Evolutionary conservation across 1,140 invertebrate species (phyloP).

Genomic region (Saccostrea glomerata): DNA sequence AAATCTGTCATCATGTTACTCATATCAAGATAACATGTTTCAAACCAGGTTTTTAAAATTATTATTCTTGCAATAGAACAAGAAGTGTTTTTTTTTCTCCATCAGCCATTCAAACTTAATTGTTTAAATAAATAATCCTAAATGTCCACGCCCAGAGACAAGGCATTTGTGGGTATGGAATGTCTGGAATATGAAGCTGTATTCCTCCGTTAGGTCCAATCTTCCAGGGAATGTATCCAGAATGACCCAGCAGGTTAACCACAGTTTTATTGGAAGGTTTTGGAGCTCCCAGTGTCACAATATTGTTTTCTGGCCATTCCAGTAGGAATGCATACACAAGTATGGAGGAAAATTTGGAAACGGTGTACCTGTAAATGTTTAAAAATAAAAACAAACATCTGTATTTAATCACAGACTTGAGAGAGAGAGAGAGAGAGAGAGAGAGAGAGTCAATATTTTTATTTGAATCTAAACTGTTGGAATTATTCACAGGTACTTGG

Average conservation of each 20-base stretch:
- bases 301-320: constrained; percentile 56
- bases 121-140: constrained; percentile 41
- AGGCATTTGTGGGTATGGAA: constrained; percentile 59
- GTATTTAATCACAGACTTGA: background rate
- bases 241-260: constrained; percentile 56
- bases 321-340: constrained; percentile 57
- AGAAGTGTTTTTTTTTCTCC: background rate
- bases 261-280: constrained; percentile 19
- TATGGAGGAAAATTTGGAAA: background rate
- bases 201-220: constrained; percentile 49
- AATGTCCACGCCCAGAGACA: constrained; percentile 69
- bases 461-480: too few relatives aligned
- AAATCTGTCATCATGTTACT: too few relatives aligned
- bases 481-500: too few relatives aligned
- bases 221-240: constrained; percentile 36
- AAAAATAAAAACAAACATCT: background rate
- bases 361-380: constrained; percentile 53
- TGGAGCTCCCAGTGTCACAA: constrained; percentile 47
- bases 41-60: too few relatives aligned
- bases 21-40: too few relatives aligned
- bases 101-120: background rate
- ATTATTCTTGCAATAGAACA: too few relatives aligned
- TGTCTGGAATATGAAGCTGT: constrained; percentile 60
- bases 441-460: background rate
- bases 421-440: background rate